Percentiles rank a stretch among this genome's conserved stretches.
These are phyloP conservation scores for Rhinopithecus roxellana DNA, from an alignment of 2,113 vertebrate genomes.

Conservation along the genomic window DNA sequence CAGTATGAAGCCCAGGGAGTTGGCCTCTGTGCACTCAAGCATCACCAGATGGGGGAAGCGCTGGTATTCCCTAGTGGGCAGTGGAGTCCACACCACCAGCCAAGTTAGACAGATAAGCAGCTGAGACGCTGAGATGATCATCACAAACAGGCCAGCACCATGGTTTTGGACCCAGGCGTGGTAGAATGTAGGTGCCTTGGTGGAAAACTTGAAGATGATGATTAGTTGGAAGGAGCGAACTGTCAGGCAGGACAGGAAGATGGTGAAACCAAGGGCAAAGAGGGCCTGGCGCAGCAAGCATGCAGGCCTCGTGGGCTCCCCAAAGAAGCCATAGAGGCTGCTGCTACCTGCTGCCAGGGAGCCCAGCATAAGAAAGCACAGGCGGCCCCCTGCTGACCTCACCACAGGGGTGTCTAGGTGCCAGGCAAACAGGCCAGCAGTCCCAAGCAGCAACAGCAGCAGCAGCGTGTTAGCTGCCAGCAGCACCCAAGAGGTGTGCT, in stretches of 20 bases:
- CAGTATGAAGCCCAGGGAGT: fast-evolving
- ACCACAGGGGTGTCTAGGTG: conserved; percentile 88
- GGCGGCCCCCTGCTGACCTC: conserved; percentile 88
- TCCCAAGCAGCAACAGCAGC: conserved; percentile 72
- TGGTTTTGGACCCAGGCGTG: conserved; percentile 86
- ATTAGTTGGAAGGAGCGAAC: conserved; percentile 91
- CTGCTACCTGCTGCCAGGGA: conserved; percentile 82
- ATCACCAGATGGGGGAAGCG: conserved; percentile 78
- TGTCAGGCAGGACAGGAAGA: conserved; percentile 88
- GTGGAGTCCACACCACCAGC: conserved; percentile 66
- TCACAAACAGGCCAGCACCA: conserved; percentile 84
- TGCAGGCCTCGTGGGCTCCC: conserved; percentile 70
- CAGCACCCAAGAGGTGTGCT: conserved; percentile 80
- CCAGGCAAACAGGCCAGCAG: conserved; percentile 83
- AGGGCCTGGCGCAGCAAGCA: conserved; percentile 84
- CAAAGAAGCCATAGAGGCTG: conserved; percentile 87
- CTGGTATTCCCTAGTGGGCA: conserved; percentile 76
- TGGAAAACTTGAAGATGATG: conserved; percentile 90
- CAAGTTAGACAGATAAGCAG: conserved; percentile 69
- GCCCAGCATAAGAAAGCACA: conserved; percentile 90
- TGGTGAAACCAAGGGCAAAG: conserved; percentile 83
- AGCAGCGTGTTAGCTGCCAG: conserved; percentile 67
- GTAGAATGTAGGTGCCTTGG: conserved; percentile 82
- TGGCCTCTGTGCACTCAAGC: conserved; percentile 78
- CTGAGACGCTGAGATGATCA: conserved; percentile 74